A percentile compares a stretch with the other conserved stretches of the same genome.
phyloP scores from a whole-genome alignment of 35 echinoderm and acorn worm species.

The Hemicentrotus pulcherrimus region DNA sequence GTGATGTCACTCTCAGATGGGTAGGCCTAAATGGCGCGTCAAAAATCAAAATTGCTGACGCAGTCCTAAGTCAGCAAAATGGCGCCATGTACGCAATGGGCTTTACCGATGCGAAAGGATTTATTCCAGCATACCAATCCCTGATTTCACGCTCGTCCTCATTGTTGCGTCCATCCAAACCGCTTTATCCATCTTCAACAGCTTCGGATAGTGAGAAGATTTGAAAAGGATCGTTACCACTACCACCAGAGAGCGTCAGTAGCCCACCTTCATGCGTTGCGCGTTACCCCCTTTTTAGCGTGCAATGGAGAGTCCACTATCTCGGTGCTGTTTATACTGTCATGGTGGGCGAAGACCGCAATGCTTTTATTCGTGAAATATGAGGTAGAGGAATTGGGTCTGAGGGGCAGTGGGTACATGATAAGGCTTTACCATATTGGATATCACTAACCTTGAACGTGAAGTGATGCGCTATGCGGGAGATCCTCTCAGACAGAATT shows the following conservation, averaged over 20 bases:
- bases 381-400: neutral
- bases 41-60: no score
- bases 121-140: neutral
- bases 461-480: neutral
- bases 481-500: neutral
- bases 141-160: neutral
- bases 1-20: no score
- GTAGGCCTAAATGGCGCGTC: no score
- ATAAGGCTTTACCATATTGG: neutral
- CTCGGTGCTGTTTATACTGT: no score
- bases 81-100: no score
- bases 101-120: neutral
- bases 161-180: neutral
- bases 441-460: conserved; percentile 2
- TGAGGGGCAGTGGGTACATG: neutral
- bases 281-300: neutral
- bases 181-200: neutral
- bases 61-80: no score
- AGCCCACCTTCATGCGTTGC: neutral
- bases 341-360: neutral
- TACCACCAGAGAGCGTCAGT: neutral
- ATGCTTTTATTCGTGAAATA: neutral
- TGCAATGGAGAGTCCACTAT: no score
- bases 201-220: conserved; percentile 10
- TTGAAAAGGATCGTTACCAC: neutral